A percentile compares a stretch with the other conserved stretches of the same genome.
Conservation (phyloP, 2,888 invertebrate species). For the Lasioglossum pauxillum region DNA sequence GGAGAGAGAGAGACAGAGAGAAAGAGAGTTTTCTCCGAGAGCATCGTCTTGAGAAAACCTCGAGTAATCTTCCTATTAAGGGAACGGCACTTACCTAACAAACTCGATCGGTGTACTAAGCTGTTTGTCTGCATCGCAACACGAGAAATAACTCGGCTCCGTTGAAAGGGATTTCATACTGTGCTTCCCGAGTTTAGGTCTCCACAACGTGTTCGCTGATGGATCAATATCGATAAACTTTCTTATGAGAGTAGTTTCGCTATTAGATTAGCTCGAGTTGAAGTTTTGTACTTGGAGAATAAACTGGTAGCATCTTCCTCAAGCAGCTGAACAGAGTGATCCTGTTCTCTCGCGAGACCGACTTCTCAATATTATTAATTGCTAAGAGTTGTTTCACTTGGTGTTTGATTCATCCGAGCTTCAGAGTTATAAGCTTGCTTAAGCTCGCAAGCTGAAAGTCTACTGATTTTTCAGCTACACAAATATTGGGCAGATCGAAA, state of each 20-base stretch:
- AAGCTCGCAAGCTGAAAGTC: not conserved
- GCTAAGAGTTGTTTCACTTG: not conserved
- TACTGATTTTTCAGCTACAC: not conserved
- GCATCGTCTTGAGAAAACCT: conserved; percentile 36
- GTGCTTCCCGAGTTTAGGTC: not conserved
- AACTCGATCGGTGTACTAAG: conserved; percentile 37
- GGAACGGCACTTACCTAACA: conserved; percentile 13
- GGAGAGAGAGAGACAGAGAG: not conserved
- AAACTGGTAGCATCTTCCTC: not conserved
- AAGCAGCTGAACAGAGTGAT: not conserved
- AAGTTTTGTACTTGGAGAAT: not conserved
- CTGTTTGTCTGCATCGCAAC: conserved; percentile 22
- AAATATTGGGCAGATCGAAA: not conserved
- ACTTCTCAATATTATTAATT: not conserved
- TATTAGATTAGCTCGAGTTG: not conserved
- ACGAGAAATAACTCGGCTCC: not conserved
- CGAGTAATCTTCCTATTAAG: conserved; percentile 48
- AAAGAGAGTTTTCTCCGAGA: not conserved
- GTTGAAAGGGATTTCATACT: conserved; percentile 1
- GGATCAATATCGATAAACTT: conserved; percentile 4
- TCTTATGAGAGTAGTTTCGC: not conserved
- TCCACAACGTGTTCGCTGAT: not conserved
- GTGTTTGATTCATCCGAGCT: not conserved
- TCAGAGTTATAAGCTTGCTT: not conserved
- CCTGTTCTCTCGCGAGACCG: not conserved